Evolutionary conservation across 2,113 vertebrate species (phyloP).

Genomic region (Dinomys branickii): DNA sequence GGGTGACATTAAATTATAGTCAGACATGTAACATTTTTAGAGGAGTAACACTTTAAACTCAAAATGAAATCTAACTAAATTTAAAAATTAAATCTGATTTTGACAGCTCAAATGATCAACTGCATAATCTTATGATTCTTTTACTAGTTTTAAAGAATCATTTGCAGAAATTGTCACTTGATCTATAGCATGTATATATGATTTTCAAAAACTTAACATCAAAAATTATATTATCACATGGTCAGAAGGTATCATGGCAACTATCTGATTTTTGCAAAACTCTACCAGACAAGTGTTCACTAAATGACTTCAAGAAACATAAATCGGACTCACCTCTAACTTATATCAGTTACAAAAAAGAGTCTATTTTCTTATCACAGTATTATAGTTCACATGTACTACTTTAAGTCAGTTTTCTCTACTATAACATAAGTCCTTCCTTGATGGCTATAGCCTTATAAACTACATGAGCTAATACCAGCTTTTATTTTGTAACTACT

Average conservation of each 20-base stretch:
- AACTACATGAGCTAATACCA: neutral
- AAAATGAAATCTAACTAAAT: too few species aligned
- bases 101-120: neutral
- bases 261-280: conserved; percentile 12
- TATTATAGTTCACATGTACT: neutral
- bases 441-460: neutral
- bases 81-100: neutral
- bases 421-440: neutral
- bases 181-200: neutral
- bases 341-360: neutral
- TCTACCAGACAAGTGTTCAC: neutral
- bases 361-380: neutral
- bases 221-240: neutral
- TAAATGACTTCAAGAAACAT: neutral
- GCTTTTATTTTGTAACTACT: neutral
- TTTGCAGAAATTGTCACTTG: neutral
- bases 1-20: neutral
- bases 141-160: neutral
- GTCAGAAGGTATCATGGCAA: neutral
- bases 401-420: neutral
- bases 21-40: too few species aligned
- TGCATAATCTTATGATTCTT: neutral
- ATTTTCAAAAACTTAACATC: conserved; percentile 18
- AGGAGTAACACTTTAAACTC: too few species aligned
- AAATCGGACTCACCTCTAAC: neutral